Conservation (phyloP, 2,113 vertebrate genomes). For the Oenanthe oenanthe region DNA sequence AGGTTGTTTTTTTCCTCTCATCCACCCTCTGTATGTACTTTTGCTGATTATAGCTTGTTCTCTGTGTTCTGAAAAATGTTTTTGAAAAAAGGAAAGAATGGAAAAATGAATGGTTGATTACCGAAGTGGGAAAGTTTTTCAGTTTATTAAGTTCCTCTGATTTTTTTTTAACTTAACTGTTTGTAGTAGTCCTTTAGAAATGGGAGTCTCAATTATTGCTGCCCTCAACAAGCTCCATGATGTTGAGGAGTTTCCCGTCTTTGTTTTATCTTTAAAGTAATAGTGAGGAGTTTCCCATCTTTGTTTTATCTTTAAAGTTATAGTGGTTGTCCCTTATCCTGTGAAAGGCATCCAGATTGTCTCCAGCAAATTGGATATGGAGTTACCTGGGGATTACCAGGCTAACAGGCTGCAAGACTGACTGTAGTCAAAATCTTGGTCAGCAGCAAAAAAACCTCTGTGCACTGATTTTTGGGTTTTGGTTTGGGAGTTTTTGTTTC, state of each 20-base stretch:
- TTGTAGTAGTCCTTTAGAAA: neutral
- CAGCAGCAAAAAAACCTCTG: neutral
- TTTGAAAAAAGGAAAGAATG: neutral
- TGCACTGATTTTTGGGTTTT: neutral
- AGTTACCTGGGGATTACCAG: neutral
- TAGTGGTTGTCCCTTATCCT: neutral
- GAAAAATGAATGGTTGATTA: neutral
- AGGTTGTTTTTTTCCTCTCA: neutral
- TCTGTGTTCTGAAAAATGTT: neutral
- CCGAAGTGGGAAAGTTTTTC: neutral
- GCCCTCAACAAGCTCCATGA: neutral
- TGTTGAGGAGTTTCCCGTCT: neutral
- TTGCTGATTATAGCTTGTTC: neutral
- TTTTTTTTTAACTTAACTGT: neutral
- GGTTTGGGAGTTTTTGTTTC: no score
- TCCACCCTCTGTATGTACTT: neutral
- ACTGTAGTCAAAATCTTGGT: neutral
- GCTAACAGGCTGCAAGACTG: neutral
- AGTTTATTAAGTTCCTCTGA: neutral
- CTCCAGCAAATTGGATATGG: neutral
- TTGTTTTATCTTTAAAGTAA: neutral
- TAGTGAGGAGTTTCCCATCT: neutral
- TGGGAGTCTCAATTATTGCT: rapidly evolving
- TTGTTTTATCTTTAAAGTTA: neutral
- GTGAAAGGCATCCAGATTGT: neutral